Percentiles rank a stretch among this genome's conserved stretches.
These are phyloP conservation scores for Paratilapia polleni DNA, from an alignment of 2,113 vertebrate genomes.

Conservation along the genomic window DNA sequence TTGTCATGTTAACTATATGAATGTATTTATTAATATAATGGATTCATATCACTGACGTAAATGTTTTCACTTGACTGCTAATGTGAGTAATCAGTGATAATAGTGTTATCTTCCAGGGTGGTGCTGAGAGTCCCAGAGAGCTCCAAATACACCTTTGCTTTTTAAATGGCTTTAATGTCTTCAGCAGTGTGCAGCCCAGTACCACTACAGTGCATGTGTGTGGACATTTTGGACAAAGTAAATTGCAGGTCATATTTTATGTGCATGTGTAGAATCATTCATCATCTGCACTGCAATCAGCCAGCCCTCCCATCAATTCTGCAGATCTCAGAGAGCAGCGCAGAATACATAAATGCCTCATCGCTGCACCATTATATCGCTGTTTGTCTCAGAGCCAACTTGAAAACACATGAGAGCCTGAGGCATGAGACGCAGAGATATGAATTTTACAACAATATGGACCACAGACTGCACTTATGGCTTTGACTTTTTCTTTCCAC, in stretches of 20 bases:
- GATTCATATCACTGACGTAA: neutral
- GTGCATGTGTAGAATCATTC: conserved; percentile 63
- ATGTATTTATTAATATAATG: neutral
- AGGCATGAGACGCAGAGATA: neutral
- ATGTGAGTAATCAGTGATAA: neutral
- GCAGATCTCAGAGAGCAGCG: conserved; percentile 29
- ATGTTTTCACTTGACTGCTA: neutral
- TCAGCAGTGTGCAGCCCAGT: neutral
- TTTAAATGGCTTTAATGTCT: neutral
- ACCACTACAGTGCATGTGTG: neutral
- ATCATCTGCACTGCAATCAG: conserved; percentile 61
- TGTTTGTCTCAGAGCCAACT: conserved; percentile 23
- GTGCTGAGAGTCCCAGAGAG: neutral
- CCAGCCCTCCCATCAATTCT: conserved; percentile 50
- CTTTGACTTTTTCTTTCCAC: neutral
- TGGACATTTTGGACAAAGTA: conserved; percentile 24
- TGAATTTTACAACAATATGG: neutral
- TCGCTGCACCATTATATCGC: neutral
- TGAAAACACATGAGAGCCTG: neutral
- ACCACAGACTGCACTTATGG: neutral
- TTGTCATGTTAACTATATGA: neutral
- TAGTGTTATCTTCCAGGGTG: neutral
- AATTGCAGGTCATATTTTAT: conserved; percentile 59
- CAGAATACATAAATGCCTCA: conserved; percentile 46
- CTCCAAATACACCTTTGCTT: neutral